Evolutionary conservation across 2,888 invertebrate genomes (phyloP).

Genomic region (Rhorus exstirpatorius): DNA sequence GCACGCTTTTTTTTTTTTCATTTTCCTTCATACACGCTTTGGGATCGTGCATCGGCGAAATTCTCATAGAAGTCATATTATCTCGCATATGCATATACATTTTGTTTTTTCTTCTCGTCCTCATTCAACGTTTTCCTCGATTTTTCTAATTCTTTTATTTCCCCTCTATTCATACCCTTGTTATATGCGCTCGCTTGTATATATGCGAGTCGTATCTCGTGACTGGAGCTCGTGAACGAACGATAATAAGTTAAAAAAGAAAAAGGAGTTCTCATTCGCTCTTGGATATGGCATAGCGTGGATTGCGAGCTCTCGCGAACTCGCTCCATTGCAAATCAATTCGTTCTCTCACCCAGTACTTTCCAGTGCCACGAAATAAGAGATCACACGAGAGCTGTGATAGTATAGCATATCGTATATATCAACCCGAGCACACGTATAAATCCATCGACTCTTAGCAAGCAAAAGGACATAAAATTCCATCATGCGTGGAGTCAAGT

Average conservation of each 20-base stretch:
- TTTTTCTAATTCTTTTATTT: neutral
- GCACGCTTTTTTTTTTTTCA: no score
- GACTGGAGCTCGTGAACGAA: conserved; percentile 58
- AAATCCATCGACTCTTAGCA: conserved; percentile 2
- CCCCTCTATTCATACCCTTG: conserved; percentile 2
- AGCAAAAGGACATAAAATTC: neutral
- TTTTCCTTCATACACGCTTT: neutral
- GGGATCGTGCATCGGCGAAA: neutral
- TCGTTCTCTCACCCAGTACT: conserved; percentile 55
- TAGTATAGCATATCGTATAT: conserved; percentile 34
- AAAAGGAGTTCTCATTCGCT: conserved; percentile 12
- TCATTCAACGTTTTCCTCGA: conserved; percentile 2
- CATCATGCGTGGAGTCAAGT: neutral
- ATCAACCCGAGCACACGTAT: conserved; percentile 35
- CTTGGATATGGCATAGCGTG: conserved; percentile 22
- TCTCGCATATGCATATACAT: neutral
- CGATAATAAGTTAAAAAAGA: conserved; percentile 50
- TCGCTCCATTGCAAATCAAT: conserved; percentile 63
- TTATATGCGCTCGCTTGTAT: conserved; percentile 29
- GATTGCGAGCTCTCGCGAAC: conserved; percentile 45
- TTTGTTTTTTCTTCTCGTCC: conserved; percentile 5
- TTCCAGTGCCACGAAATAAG: conserved; percentile 61
- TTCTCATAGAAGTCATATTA: neutral
- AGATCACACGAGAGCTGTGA: conserved; percentile 44
- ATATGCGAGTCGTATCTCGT: conserved; percentile 50